These are phyloP conservation scores for Misgurnus anguillicaudatus DNA, from an alignment of 2,113 vertebrate genomes.

Conservation along the genomic window DNA sequence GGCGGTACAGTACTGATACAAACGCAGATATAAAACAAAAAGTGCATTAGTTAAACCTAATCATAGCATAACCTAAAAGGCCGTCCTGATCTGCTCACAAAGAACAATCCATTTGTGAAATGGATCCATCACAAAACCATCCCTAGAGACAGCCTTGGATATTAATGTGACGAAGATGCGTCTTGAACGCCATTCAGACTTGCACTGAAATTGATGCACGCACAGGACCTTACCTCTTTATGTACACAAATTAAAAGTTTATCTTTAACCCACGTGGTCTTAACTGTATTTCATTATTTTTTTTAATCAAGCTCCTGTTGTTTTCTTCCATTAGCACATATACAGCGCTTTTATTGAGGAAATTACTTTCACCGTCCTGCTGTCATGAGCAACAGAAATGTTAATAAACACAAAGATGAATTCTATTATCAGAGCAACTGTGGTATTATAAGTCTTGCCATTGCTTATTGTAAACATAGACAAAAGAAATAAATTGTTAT, in stretches of 20 bases:
- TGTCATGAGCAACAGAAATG: conserved; percentile 18
- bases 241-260: not conserved
- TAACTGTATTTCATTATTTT: conserved; percentile 13
- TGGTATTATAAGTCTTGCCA: not conserved
- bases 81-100: not conserved
- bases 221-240: not conserved
- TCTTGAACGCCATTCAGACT: not conserved
- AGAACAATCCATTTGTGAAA: conserved; percentile 15
- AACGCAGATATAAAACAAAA: not conserved
- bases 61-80: conserved; percentile 6
- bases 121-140: conserved; percentile 6
- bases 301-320: conserved; percentile 8
- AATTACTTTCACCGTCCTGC: conserved; percentile 23
- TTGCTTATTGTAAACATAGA: conserved; percentile 7
- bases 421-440: conserved; percentile 1
- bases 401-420: conserved; percentile 10
- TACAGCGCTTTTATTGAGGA: not conserved
- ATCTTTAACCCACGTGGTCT: not conserved
- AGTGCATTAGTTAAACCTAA: conserved; percentile 13
- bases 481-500: not conserved
- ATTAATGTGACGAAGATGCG: conserved; percentile 9
- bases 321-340: conserved; percentile 13
- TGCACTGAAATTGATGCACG: not conserved
- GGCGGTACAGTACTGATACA: not conserved
- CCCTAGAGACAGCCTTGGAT: not conserved